Base-by-base conservation (phyloP, 2,888 invertebrate species). In the Cryptocephalus primarius region DNA sequence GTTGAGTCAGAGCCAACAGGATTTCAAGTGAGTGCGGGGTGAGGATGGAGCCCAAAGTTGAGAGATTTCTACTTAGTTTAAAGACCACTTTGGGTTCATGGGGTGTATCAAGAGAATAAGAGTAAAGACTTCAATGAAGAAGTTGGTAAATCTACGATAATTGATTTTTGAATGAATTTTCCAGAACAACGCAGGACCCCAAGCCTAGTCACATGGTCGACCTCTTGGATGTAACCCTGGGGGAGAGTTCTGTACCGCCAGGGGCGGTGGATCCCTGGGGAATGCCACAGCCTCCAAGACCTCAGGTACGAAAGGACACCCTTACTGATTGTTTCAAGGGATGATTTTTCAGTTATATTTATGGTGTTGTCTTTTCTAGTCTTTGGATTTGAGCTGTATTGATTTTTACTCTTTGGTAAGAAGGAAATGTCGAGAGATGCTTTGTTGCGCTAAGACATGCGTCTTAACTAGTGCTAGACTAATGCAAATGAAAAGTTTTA, bases 1-100 rank as follows among this genome's bases (percentile, higher is more conserved):
- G 36, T 77, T 97, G 58, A 79, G 78, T 53, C 93, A 96, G 74
- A 93, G 92, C 70, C 88, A 92, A 72, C 85, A 91, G 68, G 92
- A 92, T 74, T 88, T 89, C 71, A 85, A 85, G 88, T 88, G 58
- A 74, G 56, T 53, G n/a, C n/a, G n/a, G n/a, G n/a, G n/a, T n/a
- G n/a, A n/a, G n/a, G n/a, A n/a, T n/a, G n/a, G n/a, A n/a, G n/a
- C n/a, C 22, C 22, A 22, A 32, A 43, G 33, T 22, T 31, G 32
- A n/a, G 11, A n/a, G 2, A 40, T 40, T 12, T 13, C 4, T 13
- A n/a, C 40, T 9, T 10, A 39, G 34, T 12, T 36, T 36, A 36
- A n/a, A n/a, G n/a, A n/a, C n/a, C n/a, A n/a, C n/a, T n/a, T n/a
- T n/a, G n/a, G n/a, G n/a, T n/a, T n/a, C n/a, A n/a, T n/a, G n/a